Evolutionary conservation across 23 tunicate species (phyloP), one percentile per base, ranked within the genome.

Genomic region (Halocynthia roretzi): DNA sequence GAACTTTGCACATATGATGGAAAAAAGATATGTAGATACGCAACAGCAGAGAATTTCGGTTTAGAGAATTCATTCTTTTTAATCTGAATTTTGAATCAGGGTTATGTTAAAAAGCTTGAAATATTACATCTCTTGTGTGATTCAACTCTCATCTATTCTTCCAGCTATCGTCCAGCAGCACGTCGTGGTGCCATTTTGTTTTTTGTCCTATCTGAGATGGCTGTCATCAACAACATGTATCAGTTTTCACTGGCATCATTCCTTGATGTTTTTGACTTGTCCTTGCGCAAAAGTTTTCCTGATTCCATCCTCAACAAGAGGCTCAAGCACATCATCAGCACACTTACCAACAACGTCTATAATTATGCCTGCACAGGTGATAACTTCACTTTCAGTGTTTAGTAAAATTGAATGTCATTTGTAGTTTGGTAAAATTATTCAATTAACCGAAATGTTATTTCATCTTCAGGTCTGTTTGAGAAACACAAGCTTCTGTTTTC

Each of bases 131-230:
- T 60, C 64, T 18, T 60, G 17, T 60, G n/a, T 2, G n/a, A 60
- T 60, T n/a, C 5, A 10, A 60, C 50, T 62, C 19, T 21, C 49
- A 52, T 53, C 10, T 8, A 8, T 31, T 31, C 44, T 31, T 31
- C 44, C 75, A 92, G 98, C n/a, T 96, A 96, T 67, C 99, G 99
- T 6, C 99, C 99, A 8, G 99, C 99, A 7, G 99, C 99, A 8
- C 80, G 99, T 58, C 80, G 99, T 51, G 99, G 99, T 8, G 99
- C 99, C 10, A 86, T 96, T 61, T 79, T 96, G 70, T 96, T 96
- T 75, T 96, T 96, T 77, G 99, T 96, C 5, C 81, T 96, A 6
- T 89, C 95, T 51, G 99, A 96, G 81, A 96, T 96, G 99, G 80
- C 99, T 7, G 83, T 89, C 19, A 87, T 96, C 57, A 96, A 96